A percentile compares a stretch with the other conserved stretches of the same genome.
These are phyloP conservation scores for Choloepus hoffmanni DNA, from an alignment of 2,113 vertebrate genomes.

Conservation along the genomic window DNA sequence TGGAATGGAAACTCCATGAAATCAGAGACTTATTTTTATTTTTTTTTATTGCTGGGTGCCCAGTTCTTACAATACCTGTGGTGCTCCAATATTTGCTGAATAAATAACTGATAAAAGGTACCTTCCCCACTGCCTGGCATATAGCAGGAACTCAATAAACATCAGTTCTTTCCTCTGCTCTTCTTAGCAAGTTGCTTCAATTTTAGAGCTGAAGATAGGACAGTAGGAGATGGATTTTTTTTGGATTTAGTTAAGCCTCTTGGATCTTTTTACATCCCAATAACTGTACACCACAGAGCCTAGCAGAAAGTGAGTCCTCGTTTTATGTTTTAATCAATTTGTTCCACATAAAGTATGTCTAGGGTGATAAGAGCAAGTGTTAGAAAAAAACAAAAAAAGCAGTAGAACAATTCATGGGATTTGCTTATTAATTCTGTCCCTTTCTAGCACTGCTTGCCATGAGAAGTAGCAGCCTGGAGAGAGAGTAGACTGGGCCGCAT, in stretches of 20 bases:
- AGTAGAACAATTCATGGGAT: conserved; percentile 7
- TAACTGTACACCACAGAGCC: conserved; percentile 14
- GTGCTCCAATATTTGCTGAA: neutral
- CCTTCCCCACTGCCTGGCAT: neutral
- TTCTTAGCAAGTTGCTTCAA: conserved; percentile 47
- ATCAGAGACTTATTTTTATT: neutral
- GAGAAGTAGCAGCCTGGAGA: neutral
- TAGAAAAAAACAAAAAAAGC: conserved; percentile 52
- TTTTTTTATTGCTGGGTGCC: no score
- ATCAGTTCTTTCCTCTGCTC: neutral
- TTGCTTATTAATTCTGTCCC: neutral
- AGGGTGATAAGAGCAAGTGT: conserved; percentile 68
- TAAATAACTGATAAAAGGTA: neutral
- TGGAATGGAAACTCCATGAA: neutral
- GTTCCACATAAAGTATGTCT: conserved; percentile 73
- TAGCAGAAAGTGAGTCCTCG: conserved; percentile 52
- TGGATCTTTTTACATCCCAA: conserved; percentile 67
- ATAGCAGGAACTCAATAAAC: conserved; percentile 30
- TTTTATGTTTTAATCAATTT: conserved; percentile 81
- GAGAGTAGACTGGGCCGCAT: neutral
- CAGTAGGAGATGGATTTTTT: conserved; percentile 44
- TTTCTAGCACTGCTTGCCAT: neutral
- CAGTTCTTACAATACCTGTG: neutral
- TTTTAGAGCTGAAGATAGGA: conserved; percentile 51
- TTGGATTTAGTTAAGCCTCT: conserved; percentile 63